A percentile compares a stretch with the other conserved stretches of the same genome.
phyloP scores from a whole-genome alignment of 2,888 invertebrate species.

The Eupithecia pulchellata region DNA sequence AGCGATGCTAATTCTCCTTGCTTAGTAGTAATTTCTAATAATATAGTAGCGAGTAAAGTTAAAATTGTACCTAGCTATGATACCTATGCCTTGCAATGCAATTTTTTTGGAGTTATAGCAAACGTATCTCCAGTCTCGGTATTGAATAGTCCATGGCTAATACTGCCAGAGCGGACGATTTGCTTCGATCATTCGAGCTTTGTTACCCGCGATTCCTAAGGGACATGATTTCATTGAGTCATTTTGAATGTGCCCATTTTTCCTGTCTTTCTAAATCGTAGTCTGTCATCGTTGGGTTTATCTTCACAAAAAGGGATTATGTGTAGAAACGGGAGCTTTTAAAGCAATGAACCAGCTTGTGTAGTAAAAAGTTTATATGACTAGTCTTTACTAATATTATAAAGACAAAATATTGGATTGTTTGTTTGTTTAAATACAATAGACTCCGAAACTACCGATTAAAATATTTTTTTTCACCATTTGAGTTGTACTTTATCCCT shows the following conservation, averaged over 20 bases:
- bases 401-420: too few relatives aligned
- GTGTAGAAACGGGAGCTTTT: background rate
- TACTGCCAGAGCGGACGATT: constrained; percentile 68
- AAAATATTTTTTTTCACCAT: too few relatives aligned
- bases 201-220: constrained; percentile 45
- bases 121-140: constrained; percentile 2
- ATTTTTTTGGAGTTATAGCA: background rate
- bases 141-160: constrained; percentile 12
- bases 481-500: too few relatives aligned
- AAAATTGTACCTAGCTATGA: too few relatives aligned
- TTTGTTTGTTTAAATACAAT: too few relatives aligned
- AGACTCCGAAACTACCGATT: too few relatives aligned
- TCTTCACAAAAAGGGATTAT: constrained; percentile 1
- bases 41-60: too few relatives aligned
- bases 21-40: too few relatives aligned
- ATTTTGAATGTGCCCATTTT: constrained; percentile 41
- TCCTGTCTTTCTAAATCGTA: constrained; percentile 36
- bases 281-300: constrained; percentile 26
- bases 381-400: too few relatives aligned
- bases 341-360: background rate
- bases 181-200: constrained; percentile 69
- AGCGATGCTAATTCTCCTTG: too few relatives aligned
- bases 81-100: too few relatives aligned
- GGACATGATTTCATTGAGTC: constrained; percentile 47
- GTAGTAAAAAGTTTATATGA: too few relatives aligned